Evolutionary conservation across 2,113 vertebrate genomes (phyloP).

Genomic region (Psophia crepitans): DNA sequence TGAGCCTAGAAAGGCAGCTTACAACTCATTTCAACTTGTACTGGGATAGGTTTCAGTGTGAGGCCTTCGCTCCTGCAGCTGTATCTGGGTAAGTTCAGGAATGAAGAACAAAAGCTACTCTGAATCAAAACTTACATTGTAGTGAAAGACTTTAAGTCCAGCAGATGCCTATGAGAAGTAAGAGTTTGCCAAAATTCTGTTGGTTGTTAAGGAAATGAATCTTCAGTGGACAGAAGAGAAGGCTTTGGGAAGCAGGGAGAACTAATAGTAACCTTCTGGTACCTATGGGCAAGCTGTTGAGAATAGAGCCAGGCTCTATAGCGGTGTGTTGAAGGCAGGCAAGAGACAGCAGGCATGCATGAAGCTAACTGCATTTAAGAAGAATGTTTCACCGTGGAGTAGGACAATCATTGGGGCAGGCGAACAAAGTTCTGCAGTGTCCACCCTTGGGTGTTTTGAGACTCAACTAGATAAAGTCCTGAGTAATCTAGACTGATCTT

Average conservation of each 20-base stretch:
- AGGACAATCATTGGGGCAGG: background rate
- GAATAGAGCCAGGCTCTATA: background rate
- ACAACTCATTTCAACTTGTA: background rate
- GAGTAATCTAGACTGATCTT: background rate
- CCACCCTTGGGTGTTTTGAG: background rate
- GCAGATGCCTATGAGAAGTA: background rate
- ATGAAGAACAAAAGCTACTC: background rate
- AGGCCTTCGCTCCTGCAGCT: background rate
- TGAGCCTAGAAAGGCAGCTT: background rate
- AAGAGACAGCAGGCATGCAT: background rate
- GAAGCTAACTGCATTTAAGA: background rate
- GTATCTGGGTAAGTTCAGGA: background rate
- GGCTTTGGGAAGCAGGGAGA: background rate
- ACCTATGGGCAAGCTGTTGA: background rate
- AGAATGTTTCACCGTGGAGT: background rate
- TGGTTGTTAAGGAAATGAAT: background rate
- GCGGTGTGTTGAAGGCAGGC: background rate
- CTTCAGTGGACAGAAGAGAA: background rate
- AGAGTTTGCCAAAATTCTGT: background rate
- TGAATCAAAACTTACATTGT: background rate
- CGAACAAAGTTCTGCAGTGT: background rate
- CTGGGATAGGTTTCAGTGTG: background rate
- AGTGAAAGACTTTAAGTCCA: background rate
- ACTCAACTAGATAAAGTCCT: background rate
- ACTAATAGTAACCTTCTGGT: background rate